Evolutionary conservation across 2,113 vertebrate genomes (phyloP).

Genomic region (Arothron firmamentum): DNA sequence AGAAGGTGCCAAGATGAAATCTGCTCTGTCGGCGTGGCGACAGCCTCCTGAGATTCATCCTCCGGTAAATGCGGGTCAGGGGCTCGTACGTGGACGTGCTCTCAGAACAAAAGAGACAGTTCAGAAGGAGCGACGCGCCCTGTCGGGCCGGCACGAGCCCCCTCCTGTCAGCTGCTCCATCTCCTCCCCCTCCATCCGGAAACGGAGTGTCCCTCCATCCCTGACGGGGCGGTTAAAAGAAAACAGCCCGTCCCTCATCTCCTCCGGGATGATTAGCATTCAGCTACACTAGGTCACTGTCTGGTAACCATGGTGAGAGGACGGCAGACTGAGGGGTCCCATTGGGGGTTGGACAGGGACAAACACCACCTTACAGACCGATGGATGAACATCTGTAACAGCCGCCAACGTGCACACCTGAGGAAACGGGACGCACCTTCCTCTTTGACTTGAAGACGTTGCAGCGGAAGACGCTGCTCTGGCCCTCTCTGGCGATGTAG

Average conservation of each 20-base stretch:
- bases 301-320: constrained; percentile 67
- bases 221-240: constrained; percentile 14
- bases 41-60: neutral
- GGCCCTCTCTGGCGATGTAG: constrained; percentile 92
- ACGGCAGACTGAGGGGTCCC: constrained; percentile 44
- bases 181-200: constrained; percentile 42
- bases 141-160: constrained; percentile 29
- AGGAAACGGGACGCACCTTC: constrained; percentile 77
- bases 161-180: constrained; percentile 23
- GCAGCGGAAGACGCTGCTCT: constrained; percentile 91
- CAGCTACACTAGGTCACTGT: constrained; percentile 48
- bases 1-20: constrained; percentile 12
- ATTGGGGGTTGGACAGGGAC: too few relatives aligned
- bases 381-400: too few relatives aligned
- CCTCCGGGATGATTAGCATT: constrained; percentile 55
- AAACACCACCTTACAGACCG: too few relatives aligned
- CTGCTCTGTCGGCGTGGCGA: constrained; percentile 8
- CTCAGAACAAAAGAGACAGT: too few relatives aligned
- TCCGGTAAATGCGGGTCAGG: too few relatives aligned
- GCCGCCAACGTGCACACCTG: too few relatives aligned
- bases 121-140: too few relatives aligned
- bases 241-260: constrained; percentile 14
- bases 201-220: neutral
- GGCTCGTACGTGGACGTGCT: too few relatives aligned
- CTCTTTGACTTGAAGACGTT: constrained; percentile 98